Base-by-base conservation (phyloP, 2,888 invertebrate species). In the Platycheirus rosarum region DNA sequence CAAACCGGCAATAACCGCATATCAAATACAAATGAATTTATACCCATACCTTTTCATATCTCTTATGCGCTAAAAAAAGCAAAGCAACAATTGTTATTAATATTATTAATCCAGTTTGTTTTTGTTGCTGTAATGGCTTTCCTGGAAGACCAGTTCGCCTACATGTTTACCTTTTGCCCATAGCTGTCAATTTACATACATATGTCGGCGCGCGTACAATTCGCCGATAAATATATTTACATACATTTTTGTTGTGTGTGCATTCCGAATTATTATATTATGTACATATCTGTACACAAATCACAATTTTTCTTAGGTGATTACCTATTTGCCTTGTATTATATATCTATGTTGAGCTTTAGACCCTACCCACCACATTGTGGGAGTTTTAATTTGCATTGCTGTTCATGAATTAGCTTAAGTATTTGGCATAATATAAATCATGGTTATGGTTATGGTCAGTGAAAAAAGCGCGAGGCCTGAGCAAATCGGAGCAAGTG, bases 61-160 rank as follows among this genome's bases (percentile, higher is more conserved):
- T 6, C 2, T 11, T 13, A 14, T 9, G 7, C 16, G 2, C 9
- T 37, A 32, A 37, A 7, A 44, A 29, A 8, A 40, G 40, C 1
- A 20, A 60, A 18, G 40, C 35, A 77, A 46, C 37, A 57, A 16
- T 35, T 46, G 16, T 13, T n/a, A 60, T 57, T 42, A 57, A 49
- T 55, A 51, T 53, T 78, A 78, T 66, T 79, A 79, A 79, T 79
- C 79, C 79, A 79, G 79, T 79, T 79, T 74, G 44, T n/a, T n/a
- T n/a, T n/a, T n/a, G n/a, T n/a, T n/a, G n/a, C n/a, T n/a, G 42
- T 13, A 1, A 29, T 49, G 26, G 49, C 35, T 44, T 62, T 74
- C 44, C 55, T 69, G 23, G 63, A 55, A 26, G 69, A 80, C 79
- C 70, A 60, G 79, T 80, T 80, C 79, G 79, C 79, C 79, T 80